These are phyloP conservation scores for Parnassius glacialis DNA, from an alignment of 2,888 invertebrate species.

Conservation along the genomic window DNA sequence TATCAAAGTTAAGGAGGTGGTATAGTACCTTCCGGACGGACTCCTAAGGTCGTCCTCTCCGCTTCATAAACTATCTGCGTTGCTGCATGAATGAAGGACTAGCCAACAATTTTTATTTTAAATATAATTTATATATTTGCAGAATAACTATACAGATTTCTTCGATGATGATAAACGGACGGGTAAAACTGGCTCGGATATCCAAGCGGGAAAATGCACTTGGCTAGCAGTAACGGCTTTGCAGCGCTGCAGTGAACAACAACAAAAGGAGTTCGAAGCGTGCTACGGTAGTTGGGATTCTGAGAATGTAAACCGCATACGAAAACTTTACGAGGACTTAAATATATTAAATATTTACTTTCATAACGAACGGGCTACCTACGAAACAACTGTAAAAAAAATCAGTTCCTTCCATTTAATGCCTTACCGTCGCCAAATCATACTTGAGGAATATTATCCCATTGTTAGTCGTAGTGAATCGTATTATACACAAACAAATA, in stretches of 20 bases:
- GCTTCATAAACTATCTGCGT: too few relatives aligned
- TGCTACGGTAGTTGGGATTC: conserved; percentile 85
- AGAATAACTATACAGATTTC: conserved; percentile 21
- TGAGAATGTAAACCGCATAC: conserved; percentile 7
- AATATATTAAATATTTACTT: conserved; percentile 4
- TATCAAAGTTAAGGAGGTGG: too few relatives aligned
- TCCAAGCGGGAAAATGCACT: conserved; percentile 95
- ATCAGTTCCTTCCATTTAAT: conserved; percentile 7
- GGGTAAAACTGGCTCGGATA: conserved; percentile 95
- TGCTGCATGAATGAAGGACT: too few relatives aligned
- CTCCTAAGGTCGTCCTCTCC: too few relatives aligned
- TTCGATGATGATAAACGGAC: conserved; percentile 56
- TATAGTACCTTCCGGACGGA: too few relatives aligned
- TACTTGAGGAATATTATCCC: conserved; percentile 15
- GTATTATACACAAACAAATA: too few relatives aligned
- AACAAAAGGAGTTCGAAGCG: conserved; percentile 76
- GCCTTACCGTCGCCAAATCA: not conserved
- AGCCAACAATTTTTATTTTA: too few relatives aligned
- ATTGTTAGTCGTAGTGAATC: not conserved
- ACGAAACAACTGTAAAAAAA: not conserved
- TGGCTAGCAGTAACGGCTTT: conserved; percentile 94
- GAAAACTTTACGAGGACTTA: conserved; percentile 10
- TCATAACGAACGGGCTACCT: conserved; percentile 1
- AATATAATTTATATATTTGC: too few relatives aligned
- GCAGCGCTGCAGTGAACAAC: conserved; percentile 84